Base-by-base conservation (phyloP, 1,140 invertebrate genomes). In the Pogonognathellus flavescens region DNA sequence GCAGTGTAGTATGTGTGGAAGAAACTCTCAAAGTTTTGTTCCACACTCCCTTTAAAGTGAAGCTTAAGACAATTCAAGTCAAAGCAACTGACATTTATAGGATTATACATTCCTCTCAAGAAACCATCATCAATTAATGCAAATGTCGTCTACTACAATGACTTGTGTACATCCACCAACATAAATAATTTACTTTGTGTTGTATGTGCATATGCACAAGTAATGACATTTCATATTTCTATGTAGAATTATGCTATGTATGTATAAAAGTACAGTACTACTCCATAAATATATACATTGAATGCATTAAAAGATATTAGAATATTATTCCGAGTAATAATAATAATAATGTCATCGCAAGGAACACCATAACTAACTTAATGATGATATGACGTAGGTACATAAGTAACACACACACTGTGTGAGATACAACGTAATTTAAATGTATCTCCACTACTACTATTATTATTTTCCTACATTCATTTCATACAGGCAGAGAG, bases 121-220 rank as follows among this genome's bases (percentile, higher is more conserved):
- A 84, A 80, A 84, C 70, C 20, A 57, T 84, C 84, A 86, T 85
- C 86, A 87, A 87, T 88, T 88, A 88, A 88, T 88, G 86, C 86
- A 88, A 88, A 88, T 87, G 85, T 53, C 50, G 84, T 85, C 81
- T 85, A 87, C 53, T 10, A 14, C 53, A 14, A 13, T 57, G 53
- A n/a, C 31, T 41, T 41, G 31, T 41, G 31, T 41, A 41, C 31
- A 41, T 41, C 31, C 1, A 41, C 31, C 31, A 41, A 41, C 31
- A 41, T 41, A 41, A 41, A 41, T 41, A 41, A 41, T 41, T 41
- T 41, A 41, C 31, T 41, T 6, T 41, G 2, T 41, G n/a, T n/a
- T n/a, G n/a, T n/a, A n/a, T n/a, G 53, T n/a, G 53, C 53, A 57
- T 14, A 13, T 14, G 53, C n/a, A 57, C n/a, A 9, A 57, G 53